Percentiles rank a stretch among this genome's conserved stretches.
Evolutionary conservation across 2,113 vertebrate genomes (phyloP).

Genomic region (Siniperca knerii): DNA sequence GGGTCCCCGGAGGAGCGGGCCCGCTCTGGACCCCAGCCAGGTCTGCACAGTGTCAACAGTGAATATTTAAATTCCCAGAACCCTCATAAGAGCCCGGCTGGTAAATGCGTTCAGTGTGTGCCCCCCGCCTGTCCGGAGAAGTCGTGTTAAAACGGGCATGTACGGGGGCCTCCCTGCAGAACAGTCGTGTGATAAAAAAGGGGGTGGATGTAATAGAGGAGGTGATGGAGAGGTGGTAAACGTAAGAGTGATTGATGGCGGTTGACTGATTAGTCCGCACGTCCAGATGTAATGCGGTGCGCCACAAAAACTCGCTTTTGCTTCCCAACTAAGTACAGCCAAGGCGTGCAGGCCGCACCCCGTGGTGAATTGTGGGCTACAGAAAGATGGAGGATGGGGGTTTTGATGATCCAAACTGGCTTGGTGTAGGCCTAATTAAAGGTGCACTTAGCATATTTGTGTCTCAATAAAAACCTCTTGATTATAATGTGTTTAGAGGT

Average conservation of each 20-base stretch:
- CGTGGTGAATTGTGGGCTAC: constrained; percentile 58
- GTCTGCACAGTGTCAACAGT: constrained; percentile 96
- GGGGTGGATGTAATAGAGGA: constrained; percentile 59
- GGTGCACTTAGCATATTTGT: constrained; percentile 48
- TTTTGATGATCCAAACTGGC: constrained; percentile 49
- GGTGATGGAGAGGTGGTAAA: constrained; percentile 77
- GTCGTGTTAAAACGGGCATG: constrained; percentile 83
- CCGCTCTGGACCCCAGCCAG: constrained; percentile 88
- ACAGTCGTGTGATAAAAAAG: constrained; percentile 57
- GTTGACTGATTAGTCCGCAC: constrained; percentile 73
- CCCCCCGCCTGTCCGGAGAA: constrained; percentile 90
- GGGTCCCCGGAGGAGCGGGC: constrained; percentile 83
- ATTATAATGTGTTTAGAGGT: constrained; percentile 24
- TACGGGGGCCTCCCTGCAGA: constrained; percentile 48
- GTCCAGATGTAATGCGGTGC: constrained; percentile 77
- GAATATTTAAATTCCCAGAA: constrained; percentile 99
- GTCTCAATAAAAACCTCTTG: constrained; percentile 47
- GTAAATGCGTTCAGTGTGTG: constrained; percentile 97
- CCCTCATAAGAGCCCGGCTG: constrained; percentile 95
- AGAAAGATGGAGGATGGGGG: constrained; percentile 15
- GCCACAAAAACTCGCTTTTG: constrained; percentile 66
- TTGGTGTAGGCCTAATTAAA: constrained; percentile 59
- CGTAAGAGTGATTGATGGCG: constrained; percentile 73
- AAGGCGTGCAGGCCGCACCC: constrained; percentile 67
- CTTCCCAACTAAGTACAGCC: constrained; percentile 60